A percentile compares a stretch with the other conserved stretches of the same genome.
phyloP scores from a whole-genome alignment of 2,797 vertebrate species.

The Sebastes itinus region DNA sequence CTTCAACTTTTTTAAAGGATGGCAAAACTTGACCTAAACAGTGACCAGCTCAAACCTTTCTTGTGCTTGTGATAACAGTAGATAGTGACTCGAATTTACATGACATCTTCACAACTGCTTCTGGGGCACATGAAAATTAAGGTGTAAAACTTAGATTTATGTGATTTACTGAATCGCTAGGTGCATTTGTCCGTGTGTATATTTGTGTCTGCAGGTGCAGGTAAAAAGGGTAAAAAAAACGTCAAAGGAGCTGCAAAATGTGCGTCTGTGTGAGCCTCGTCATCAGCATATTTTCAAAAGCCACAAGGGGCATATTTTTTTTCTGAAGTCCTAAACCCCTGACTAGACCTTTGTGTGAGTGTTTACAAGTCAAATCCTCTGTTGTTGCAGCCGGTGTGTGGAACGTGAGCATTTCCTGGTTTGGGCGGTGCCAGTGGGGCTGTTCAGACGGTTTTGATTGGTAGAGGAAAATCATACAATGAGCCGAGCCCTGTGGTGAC shows the following conservation, averaged over 20 bases:
- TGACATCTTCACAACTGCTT: neutral
- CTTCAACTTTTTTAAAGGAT: neutral
- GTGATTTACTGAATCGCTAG: neutral
- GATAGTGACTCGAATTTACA: neutral
- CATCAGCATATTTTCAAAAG: slow-evolving; percentile 50
- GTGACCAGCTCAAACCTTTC: neutral
- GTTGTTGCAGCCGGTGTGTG: slow-evolving; percentile 54
- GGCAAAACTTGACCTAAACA: neutral
- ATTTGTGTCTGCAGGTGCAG: neutral
- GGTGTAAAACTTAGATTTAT: neutral
- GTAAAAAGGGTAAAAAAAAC: neutral
- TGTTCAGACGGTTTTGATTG: slow-evolving; percentile 41
- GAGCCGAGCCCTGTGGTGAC: slow-evolving; percentile 54
- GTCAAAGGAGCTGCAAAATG: slow-evolving; percentile 7
- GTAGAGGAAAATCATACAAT: slow-evolving; percentile 31
- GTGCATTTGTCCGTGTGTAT: neutral
- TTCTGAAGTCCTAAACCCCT: slow-evolving; percentile 29
- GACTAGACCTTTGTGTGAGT: slow-evolving; percentile 58
- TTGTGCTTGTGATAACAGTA: neutral
- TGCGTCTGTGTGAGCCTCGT: neutral
- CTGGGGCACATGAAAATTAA: neutral
- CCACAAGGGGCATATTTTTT: slow-evolving; percentile 24
- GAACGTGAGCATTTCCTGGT: slow-evolving; percentile 63
- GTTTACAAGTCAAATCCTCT: slow-evolving; percentile 46
- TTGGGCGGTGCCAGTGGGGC: slow-evolving; percentile 22